phyloP scores from a whole-genome alignment of 2,113 vertebrate genomes.

The Apteryx owenii region DNA sequence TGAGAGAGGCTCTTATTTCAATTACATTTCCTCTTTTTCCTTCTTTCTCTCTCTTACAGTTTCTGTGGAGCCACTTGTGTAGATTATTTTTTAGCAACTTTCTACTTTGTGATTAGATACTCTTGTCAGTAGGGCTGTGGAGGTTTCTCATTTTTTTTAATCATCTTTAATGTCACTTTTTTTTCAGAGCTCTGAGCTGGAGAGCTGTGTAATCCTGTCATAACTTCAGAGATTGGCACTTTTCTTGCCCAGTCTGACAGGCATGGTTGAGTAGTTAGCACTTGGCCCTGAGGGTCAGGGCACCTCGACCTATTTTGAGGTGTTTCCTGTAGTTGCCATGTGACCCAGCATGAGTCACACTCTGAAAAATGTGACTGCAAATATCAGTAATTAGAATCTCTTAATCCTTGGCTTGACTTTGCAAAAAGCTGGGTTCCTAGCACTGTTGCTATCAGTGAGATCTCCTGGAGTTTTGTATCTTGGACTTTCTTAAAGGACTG shows the following conservation, averaged over 20 bases:
- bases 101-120: not conserved
- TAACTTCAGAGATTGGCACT: not conserved
- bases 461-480: not conserved
- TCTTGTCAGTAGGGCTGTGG: not conserved
- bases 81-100: not conserved
- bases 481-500: not conserved
- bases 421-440: not conserved
- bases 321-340: not conserved
- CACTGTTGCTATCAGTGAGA: not conserved
- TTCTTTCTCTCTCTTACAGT: not conserved
- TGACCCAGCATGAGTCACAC: slow-evolving; percentile 13
- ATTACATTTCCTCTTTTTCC: not conserved
- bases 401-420: not conserved
- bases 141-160: not conserved
- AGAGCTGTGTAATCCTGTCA: not conserved
- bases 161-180: not conserved
- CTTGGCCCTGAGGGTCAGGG: slow-evolving; percentile 25
- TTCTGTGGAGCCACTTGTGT: not conserved
- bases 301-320: not conserved
- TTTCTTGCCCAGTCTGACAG: not conserved
- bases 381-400: slow-evolving; percentile 12
- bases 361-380: slow-evolving; percentile 13
- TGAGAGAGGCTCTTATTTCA: slow-evolving; percentile 13
- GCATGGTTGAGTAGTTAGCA: slow-evolving; percentile 9
- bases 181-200: not conserved